A percentile compares a stretch with the other conserved stretches of the same genome.
These are phyloP conservation scores for Mormyrus proboscirostris DNA, from an alignment of 2,797 vertebrate species.

Conservation along the genomic window DNA sequence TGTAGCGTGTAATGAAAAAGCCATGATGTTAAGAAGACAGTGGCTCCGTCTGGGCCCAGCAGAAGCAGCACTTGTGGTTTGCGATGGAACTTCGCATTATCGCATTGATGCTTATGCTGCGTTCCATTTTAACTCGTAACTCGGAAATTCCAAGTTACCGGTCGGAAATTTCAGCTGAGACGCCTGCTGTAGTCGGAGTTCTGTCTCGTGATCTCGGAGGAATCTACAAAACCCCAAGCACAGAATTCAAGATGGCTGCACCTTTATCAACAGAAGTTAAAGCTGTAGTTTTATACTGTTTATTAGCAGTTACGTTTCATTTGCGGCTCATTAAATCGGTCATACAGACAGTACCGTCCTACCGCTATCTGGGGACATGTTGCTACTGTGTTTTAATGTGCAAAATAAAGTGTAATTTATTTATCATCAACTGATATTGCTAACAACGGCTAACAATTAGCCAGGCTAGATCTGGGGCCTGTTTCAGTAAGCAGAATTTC, in stretches of 20 bases:
- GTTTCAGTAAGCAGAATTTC: too few relatives aligned
- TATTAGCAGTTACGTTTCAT: too few relatives aligned
- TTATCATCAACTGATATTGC: too few relatives aligned
- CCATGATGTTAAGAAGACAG: neutral
- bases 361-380: too few relatives aligned
- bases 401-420: too few relatives aligned
- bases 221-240: neutral
- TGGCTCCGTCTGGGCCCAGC: neutral
- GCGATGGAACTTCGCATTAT: neutral
- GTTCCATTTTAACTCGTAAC: neutral
- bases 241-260: neutral
- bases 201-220: neutral
- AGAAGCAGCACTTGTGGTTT: neutral
- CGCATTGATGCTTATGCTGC: neutral
- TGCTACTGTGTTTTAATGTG: too few relatives aligned
- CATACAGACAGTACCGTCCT: too few relatives aligned
- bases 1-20: neutral
- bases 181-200: neutral
- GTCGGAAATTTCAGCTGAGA: neutral
- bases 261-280: neutral
- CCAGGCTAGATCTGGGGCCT: too few relatives aligned
- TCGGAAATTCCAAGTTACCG: neutral
- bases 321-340: too few relatives aligned
- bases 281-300: too few relatives aligned
- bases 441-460: too few relatives aligned